Evolutionary conservation across 1,140 invertebrate species (phyloP).

Genomic region (Brachionus paranguensis): DNA sequence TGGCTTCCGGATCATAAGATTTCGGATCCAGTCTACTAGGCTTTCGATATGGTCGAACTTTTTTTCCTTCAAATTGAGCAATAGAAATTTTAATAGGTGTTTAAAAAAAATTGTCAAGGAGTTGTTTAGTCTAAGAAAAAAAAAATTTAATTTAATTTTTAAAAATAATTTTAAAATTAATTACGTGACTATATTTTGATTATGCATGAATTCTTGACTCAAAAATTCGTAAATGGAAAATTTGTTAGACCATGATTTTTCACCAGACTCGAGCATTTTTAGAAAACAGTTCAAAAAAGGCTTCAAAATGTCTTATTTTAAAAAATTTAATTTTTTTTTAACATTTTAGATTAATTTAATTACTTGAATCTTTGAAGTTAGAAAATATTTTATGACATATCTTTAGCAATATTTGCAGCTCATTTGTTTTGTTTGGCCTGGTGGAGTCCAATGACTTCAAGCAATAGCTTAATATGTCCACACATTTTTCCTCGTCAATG

Average conservation of each 20-base stretch:
- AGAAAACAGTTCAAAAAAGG: background rate
- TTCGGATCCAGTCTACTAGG: background rate
- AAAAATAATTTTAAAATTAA: background rate
- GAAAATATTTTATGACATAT: background rate
- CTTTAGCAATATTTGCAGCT: background rate
- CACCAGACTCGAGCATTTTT: background rate
- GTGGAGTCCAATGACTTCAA: background rate
- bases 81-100: background rate
- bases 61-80: background rate
- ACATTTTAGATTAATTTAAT: background rate
- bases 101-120: background rate
- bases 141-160: background rate
- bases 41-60: background rate
- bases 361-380: background rate
- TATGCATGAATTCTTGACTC: background rate
- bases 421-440: background rate
- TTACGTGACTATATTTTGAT: background rate
- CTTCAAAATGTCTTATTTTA: background rate
- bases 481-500: slow-evolving; percentile 9
- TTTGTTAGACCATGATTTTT: background rate
- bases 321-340: background rate
- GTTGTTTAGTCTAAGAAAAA: background rate
- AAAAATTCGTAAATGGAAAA: background rate
- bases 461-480: slow-evolving; percentile 3
- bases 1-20: background rate